Percentiles rank a stretch among this genome's conserved stretches.
These are phyloP conservation scores for Rhodinocichla rosea DNA, from an alignment of 2,113 vertebrate species.

Conservation along the genomic window DNA sequence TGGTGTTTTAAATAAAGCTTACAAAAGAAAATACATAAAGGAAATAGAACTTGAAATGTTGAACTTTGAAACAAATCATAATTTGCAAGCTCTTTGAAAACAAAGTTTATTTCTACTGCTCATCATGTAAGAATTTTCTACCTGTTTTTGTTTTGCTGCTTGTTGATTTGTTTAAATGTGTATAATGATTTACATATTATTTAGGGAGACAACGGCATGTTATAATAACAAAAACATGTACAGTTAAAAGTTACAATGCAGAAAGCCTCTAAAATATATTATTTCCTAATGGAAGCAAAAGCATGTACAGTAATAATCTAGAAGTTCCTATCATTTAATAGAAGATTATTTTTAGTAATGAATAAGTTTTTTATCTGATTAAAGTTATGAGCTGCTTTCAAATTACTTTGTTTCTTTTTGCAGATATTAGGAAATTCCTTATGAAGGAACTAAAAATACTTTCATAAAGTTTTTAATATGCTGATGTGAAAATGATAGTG, in stretches of 20 bases:
- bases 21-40: not conserved
- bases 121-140: not conserved
- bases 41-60: not conserved
- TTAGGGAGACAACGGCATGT: not conserved
- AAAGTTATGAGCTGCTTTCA: not conserved
- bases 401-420: not conserved
- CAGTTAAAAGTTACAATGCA: not conserved
- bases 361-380: not conserved
- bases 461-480: slow-evolving; percentile 4
- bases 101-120: not conserved
- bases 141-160: not conserved
- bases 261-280: not conserved
- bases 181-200: not conserved
- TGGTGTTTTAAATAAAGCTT: not conserved
- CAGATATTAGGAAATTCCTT: not conserved
- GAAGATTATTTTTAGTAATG: not conserved
- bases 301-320: not conserved
- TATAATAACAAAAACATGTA: not conserved
- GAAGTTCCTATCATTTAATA: not conserved
- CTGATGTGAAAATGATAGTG: not conserved
- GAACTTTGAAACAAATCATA: not conserved
- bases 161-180: not conserved
- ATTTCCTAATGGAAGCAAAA: not conserved
- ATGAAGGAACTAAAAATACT: not conserved
- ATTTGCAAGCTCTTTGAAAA: not conserved